A percentile compares a stretch with the other conserved stretches of the same genome.
These are phyloP conservation scores for Gallinago paraguaiae DNA, from an alignment of 2,113 vertebrate genomes.

Conservation along the genomic window DNA sequence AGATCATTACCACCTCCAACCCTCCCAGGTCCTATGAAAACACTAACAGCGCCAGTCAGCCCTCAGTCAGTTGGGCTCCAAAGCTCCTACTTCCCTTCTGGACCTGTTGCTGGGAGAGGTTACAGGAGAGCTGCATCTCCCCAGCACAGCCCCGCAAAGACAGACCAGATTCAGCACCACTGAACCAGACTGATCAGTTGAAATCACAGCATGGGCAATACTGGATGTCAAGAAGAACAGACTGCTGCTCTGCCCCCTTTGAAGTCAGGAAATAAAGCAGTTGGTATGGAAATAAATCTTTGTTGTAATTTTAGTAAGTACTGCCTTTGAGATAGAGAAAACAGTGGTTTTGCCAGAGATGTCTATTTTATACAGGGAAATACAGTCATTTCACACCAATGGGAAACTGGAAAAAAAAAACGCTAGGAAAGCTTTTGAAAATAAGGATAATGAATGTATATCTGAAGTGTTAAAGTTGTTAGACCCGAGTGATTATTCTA, in stretches of 20 bases:
- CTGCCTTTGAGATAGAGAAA: background rate
- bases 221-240: background rate
- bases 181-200: background rate
- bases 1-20: background rate
- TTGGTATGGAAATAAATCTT: background rate
- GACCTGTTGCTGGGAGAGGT: background rate
- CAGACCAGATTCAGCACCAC: background rate
- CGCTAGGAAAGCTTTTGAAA: background rate
- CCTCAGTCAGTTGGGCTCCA: background rate
- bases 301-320: background rate
- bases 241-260: background rate
- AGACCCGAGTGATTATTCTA: background rate
- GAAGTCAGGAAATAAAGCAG: background rate
- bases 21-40: background rate
- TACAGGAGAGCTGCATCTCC: background rate
- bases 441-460: background rate
- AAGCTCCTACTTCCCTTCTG: background rate
- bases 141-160: fast-evolving
- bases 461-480: background rate
- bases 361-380: background rate
- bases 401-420: background rate
- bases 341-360: background rate
- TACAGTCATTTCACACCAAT: background rate
- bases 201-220: background rate
- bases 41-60: background rate